These are phyloP conservation scores for Agriotes lineatus DNA, from an alignment of 2,888 invertebrate species.

Conservation along the genomic window DNA sequence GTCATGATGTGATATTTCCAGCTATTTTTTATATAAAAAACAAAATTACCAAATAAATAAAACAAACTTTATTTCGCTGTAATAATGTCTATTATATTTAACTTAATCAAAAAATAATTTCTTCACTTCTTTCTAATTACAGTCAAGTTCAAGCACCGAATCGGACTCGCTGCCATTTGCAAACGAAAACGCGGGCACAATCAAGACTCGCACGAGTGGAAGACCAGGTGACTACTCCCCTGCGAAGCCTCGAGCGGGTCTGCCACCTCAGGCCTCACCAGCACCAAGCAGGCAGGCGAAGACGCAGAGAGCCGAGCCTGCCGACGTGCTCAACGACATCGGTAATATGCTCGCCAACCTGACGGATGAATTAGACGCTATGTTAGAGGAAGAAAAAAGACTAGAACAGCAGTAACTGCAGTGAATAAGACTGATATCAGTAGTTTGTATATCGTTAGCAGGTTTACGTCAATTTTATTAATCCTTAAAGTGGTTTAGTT, in stretches of 20 bases:
- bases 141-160: slow-evolving; percentile 96
- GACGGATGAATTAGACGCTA: slow-evolving; percentile 97
- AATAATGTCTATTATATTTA: too few species aligned
- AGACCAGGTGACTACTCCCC: slow-evolving; percentile 61
- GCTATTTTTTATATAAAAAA: too few species aligned
- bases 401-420: slow-evolving; percentile 69
- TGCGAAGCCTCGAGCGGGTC: slow-evolving; percentile 56
- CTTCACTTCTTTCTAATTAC: too few species aligned
- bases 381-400: slow-evolving; percentile 93
- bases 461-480: slow-evolving; percentile 41
- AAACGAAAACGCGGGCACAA: slow-evolving; percentile 98
- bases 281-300: slow-evolving; percentile 57
- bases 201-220: slow-evolving; percentile 81
- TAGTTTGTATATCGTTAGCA: slow-evolving; percentile 42
- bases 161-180: slow-evolving; percentile 97
- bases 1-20: too few species aligned
- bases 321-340: slow-evolving; percentile 94
- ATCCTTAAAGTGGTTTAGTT: slow-evolving; percentile 36
- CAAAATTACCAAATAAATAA: too few species aligned
- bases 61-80: too few species aligned
- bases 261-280: slow-evolving; percentile 65
- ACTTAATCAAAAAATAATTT: too few species aligned
- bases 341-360: slow-evolving; percentile 98
- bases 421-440: slow-evolving; percentile 43
- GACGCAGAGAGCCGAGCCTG: slow-evolving; percentile 69